Conservation (phyloP, 2,797 vertebrate genomes). For the Poeciliopsis paucimaculata region DNA sequence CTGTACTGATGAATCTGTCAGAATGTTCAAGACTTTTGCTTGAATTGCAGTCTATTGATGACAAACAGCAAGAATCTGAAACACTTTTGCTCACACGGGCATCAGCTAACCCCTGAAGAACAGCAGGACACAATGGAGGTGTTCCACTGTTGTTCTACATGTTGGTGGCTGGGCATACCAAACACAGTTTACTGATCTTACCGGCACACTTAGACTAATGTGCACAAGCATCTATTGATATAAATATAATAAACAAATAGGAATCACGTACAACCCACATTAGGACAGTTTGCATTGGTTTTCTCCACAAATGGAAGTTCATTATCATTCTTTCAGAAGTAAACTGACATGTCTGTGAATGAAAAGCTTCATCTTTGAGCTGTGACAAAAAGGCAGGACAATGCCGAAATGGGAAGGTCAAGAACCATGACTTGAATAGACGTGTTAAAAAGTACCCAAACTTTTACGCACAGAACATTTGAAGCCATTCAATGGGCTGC, state of each 20-base stretch:
- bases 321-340: conserved; percentile 65
- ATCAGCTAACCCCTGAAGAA: conserved; percentile 70
- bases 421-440: conserved; percentile 25
- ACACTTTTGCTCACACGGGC: conserved; percentile 65
- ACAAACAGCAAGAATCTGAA: conserved; percentile 75
- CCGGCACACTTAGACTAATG: conserved; percentile 1
- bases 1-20: conserved; percentile 81
- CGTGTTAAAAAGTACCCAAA: conserved; percentile 21
- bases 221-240: conserved; percentile 51
- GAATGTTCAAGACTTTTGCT: conserved; percentile 61
- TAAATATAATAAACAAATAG: conserved; percentile 54
- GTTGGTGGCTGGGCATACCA: conserved; percentile 68
- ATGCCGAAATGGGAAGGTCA: conserved; percentile 40
- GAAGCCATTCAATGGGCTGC: background rate
- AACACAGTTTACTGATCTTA: conserved; percentile 57
- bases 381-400: conserved; percentile 55
- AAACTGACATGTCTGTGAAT: conserved; percentile 54
- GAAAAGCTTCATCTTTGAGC: conserved; percentile 46
- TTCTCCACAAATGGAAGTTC: conserved; percentile 47
- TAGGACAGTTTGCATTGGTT: conserved; percentile 56
- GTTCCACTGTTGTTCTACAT: conserved; percentile 68
- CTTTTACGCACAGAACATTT: conserved; percentile 14
- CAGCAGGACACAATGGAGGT: conserved; percentile 68
- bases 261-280: conserved; percentile 54
- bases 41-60: conserved; percentile 64